A percentile compares a stretch with the other conserved stretches of the same genome.
phyloP scores from a whole-genome alignment of 2,888 invertebrate genomes.

The Globia sparganii region DNA sequence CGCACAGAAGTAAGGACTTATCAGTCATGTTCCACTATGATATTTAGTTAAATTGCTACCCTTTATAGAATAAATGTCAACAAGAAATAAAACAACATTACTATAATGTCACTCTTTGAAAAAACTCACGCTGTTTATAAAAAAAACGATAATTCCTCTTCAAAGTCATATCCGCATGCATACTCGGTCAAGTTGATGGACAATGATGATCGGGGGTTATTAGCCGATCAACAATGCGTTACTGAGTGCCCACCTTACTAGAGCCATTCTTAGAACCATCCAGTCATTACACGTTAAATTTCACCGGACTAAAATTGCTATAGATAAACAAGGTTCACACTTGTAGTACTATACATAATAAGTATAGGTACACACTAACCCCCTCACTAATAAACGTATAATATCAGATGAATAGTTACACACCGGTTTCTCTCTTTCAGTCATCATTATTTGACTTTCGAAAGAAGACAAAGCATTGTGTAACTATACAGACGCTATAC shows the following conservation, averaged over 20 bases:
- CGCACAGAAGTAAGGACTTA: background rate
- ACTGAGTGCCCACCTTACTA: conserved; percentile 45
- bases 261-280: conserved; percentile 21
- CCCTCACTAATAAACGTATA: too few species aligned
- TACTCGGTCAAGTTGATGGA: conserved; percentile 46
- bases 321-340: conserved; percentile 4
- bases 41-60: background rate
- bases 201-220: conserved; percentile 50
- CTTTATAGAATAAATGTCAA: background rate
- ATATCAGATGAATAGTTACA: too few species aligned
- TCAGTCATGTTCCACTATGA: background rate
- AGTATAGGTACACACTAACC: background rate
- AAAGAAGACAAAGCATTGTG: too few species aligned
- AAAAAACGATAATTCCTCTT: conserved; percentile 2
- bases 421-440: too few species aligned
- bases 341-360: conserved; percentile 13
- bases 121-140: too few species aligned
- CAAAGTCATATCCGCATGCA: conserved; percentile 42
- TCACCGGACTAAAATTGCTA: conserved; percentile 24
- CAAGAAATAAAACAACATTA: background rate
- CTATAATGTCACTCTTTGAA: background rate
- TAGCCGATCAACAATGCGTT: conserved; percentile 65
- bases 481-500: too few species aligned
- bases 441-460: too few species aligned
- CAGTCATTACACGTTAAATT: conserved; percentile 41